phyloP scores from a whole-genome alignment of 2,797 vertebrate species.

The Lateolabrax maculatus region DNA sequence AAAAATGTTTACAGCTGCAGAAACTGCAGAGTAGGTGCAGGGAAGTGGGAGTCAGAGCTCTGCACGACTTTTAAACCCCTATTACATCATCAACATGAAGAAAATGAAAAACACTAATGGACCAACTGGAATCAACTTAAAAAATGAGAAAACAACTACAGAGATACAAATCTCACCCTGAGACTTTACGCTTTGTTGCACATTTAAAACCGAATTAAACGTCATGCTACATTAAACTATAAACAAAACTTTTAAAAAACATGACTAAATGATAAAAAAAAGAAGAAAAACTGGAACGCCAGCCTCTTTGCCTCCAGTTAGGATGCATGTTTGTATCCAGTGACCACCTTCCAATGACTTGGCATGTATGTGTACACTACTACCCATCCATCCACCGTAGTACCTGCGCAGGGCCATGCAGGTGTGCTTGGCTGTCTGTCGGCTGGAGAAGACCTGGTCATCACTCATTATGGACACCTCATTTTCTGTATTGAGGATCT shows the following conservation, averaged over 20 bases:
- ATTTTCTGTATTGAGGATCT: conserved; percentile 92
- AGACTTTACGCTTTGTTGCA: too few relatives aligned
- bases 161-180: neutral
- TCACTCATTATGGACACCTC: conserved; percentile 92
- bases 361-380: neutral
- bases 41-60: too few relatives aligned
- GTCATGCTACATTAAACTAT: neutral
- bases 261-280: neutral
- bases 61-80: neutral
- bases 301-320: neutral
- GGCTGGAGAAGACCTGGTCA: conserved; percentile 95
- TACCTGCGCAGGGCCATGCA: conserved; percentile 95
- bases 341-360: neutral
- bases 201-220: too few relatives aligned
- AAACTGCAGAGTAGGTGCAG: too few relatives aligned
- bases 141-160: neutral
- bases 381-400: rapidly evolving
- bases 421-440: conserved; percentile 96
- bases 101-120: neutral
- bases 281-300: neutral
- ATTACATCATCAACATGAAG: neutral
- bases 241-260: neutral
- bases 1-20: neutral
- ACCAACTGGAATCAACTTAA: neutral
- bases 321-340: neutral